Evolutionary conservation across 2,113 vertebrate genomes (phyloP).

Genomic region (Myrmecobius fasciatus): DNA sequence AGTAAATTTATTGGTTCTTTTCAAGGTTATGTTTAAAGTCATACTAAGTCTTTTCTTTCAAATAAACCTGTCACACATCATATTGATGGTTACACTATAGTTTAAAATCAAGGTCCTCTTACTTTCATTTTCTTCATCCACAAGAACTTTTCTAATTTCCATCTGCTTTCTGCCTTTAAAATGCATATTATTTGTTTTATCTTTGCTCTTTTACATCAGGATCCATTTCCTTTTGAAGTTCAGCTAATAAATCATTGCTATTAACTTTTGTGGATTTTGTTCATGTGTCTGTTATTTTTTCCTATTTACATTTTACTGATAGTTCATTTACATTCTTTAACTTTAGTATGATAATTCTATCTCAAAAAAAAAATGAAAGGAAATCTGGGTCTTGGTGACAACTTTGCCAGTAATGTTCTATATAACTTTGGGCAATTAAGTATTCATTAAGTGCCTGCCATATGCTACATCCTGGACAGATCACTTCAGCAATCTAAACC

Average conservation of each 20-base stretch:
- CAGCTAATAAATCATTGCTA: not conserved
- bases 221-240: not conserved
- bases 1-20: slow-evolving; percentile 17
- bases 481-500: not conserved
- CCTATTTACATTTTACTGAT: not conserved
- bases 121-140: not conserved
- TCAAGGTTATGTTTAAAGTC: slow-evolving; percentile 15
- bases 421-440: not conserved
- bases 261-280: slow-evolving; percentile 17
- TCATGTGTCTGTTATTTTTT: not conserved
- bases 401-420: not conserved
- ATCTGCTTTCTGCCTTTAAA: slow-evolving; percentile 3
- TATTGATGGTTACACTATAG: slow-evolving; percentile 12
- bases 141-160: slow-evolving; percentile 1
- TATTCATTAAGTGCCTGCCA: not conserved
- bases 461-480: not conserved
- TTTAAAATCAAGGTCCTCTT: slow-evolving; percentile 33
- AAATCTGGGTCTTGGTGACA: not conserved
- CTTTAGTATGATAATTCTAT: not conserved
- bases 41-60: slow-evolving; percentile 26
- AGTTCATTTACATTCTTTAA: not conserved
- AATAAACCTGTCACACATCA: slow-evolving; percentile 4
- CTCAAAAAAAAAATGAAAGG: not conserved
- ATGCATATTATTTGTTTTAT: not conserved
- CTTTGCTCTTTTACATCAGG: not conserved